These are phyloP conservation scores for Ia io DNA, from an alignment of 2,113 vertebrate genomes.

Conservation along the genomic window DNA sequence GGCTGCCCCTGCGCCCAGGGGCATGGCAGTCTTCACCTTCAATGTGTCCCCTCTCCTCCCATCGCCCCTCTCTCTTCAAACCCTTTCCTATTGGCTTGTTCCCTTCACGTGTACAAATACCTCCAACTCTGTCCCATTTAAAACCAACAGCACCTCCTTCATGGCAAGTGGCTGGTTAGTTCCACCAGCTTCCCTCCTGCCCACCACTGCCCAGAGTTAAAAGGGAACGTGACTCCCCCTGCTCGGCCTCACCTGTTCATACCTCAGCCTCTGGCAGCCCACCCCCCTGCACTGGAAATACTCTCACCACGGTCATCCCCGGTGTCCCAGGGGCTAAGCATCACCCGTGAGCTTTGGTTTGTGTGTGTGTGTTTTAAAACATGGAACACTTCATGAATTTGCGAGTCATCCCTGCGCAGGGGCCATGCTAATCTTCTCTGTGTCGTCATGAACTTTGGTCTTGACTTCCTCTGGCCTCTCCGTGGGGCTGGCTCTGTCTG, in stretches of 20 bases:
- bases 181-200: too few relatives aligned
- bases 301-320: neutral
- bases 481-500: neutral
- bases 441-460: neutral
- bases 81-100: neutral
- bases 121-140: neutral
- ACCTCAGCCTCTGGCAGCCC: neutral
- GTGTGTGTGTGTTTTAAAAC: too few relatives aligned
- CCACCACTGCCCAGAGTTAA: neutral
- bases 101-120: neutral
- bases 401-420: too few relatives aligned
- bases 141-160: neutral
- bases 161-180: too few relatives aligned
- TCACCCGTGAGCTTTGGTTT: neutral
- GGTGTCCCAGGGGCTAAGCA: neutral
- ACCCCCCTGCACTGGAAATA: neutral
- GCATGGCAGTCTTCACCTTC: neutral
- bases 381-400: too few relatives aligned
- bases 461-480: neutral
- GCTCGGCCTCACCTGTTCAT: neutral
- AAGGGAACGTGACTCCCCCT: accelerated
- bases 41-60: neutral
- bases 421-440: too few relatives aligned
- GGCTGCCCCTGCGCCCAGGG: too few relatives aligned
- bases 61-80: neutral